These are phyloP conservation scores for Silvanus unidentatus DNA, from an alignment of 2,888 invertebrate genomes.

Conservation along the genomic window DNA sequence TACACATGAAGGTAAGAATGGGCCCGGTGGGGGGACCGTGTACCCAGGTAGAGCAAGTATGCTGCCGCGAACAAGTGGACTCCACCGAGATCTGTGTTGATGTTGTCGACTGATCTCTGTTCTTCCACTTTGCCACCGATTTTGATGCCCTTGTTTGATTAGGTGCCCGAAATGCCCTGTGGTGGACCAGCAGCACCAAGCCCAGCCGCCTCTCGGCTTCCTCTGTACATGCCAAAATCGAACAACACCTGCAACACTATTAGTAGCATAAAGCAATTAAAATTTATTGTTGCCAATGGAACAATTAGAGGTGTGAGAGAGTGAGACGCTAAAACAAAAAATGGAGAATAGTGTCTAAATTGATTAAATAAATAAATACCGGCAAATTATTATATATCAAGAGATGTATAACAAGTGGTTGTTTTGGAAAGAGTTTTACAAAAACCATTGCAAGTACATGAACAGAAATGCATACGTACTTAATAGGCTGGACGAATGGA, in stretches of 20 bases:
- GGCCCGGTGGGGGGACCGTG: conserved; percentile 44
- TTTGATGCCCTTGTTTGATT: conserved; percentile 19
- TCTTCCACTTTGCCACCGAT: conserved; percentile 12
- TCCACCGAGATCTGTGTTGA: conserved; percentile 1
- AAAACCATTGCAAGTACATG: background rate
- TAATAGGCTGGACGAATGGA: background rate
- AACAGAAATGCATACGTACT: background rate
- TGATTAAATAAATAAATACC: no score
- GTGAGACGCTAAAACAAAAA: no score
- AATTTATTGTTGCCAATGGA: no score
- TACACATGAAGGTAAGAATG: conserved; percentile 47
- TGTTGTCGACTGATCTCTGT: background rate
- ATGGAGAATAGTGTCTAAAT: no score
- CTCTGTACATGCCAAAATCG: no score
- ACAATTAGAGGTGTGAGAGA: no score
- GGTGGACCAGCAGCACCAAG: conserved; percentile 7
- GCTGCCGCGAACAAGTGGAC: conserved; percentile 29
- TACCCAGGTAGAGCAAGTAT: conserved; percentile 40
- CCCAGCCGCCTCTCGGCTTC: no score
- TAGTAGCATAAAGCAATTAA: no score
- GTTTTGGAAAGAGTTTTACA: no score
- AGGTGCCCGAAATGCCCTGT: conserved; percentile 20
- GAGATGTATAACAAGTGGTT: no score
- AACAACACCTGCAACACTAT: no score
- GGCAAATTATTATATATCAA: no score